Base-by-base conservation (phyloP, 2,797 vertebrate genomes). In the Buphagus erythrorhynchus region DNA sequence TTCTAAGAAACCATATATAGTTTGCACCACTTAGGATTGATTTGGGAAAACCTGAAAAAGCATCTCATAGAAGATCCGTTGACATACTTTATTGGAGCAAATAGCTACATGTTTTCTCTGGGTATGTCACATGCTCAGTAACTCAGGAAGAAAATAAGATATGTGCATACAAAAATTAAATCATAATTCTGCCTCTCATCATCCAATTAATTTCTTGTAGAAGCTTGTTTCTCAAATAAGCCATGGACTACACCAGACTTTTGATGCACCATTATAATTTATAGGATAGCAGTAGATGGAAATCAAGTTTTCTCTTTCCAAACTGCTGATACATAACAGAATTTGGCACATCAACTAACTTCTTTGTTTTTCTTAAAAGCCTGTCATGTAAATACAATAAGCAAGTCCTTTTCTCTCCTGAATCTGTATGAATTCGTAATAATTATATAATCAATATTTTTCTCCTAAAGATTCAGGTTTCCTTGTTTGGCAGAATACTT, bases 161-260 rank as follows among this genome's bases (percentile, higher is more conserved):
- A 63, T 0, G 14, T 21, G 20, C 13, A 31, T 74, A 67, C 26
- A 82, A 76, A 76, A 66, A 51, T 46, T 43, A 35, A 40, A 15
- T 40, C 40, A 40, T 40, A 40, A 49, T 90, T 95, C 73, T 59
- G 61, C 38, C 45, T 84, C 22, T 55, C 5, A 52, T 71, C 4
- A 48, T 55, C 33, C 65, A 55, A 26, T 45, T 63, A 55, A 86
- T 59, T 90, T 51, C 11, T 81, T 74, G 31, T 74, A 77, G 73
- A 84, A 80, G 16, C 43, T 90, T 83, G 17, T 86, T 86, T 65
- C 29, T 80, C 43, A 67, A 79, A 67, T 80, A 95, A 88, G 21
- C 49, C 28, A 49, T 3, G 16, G 29, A 45, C 18, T 67, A 6
- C 49, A 74, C 46, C 68, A 61, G 40, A 57, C 45, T 71, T 48